phyloP scores from a whole-genome alignment of 1,140 invertebrate species.

The Lethocerus indicus region DNA sequence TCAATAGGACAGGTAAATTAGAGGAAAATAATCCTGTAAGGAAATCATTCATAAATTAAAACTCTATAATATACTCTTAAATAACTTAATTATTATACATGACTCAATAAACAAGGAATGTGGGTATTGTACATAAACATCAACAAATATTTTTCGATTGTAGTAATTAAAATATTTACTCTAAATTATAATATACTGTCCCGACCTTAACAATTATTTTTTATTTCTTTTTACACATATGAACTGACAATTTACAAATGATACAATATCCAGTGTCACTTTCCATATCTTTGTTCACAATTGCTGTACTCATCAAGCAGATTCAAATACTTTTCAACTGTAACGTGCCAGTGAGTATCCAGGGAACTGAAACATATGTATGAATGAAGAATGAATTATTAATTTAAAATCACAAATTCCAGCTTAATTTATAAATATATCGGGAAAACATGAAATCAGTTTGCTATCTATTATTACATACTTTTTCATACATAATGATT shows the following conservation, averaged over 20 bases:
- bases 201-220: not conserved
- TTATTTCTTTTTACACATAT: not conserved
- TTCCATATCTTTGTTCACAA: conserved; percentile 46
- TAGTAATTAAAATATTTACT: not conserved
- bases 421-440: not conserved
- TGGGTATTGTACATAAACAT: not conserved
- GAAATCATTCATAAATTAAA: no score
- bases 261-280: no score
- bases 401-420: not conserved
- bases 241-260: no score
- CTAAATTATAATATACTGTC: not conserved
- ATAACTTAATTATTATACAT: no score
- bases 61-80: no score
- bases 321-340: conserved; percentile 32
- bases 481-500: not conserved
- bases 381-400: not conserved
- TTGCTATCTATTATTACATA: not conserved
- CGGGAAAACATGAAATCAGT: not conserved
- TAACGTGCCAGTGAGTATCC: conserved; percentile 27
- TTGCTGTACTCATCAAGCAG: conserved; percentile 38
- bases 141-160: not conserved
- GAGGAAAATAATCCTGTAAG: no score
- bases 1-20: no score
- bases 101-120: not conserved
- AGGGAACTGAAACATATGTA: conserved; percentile 7